Conservation (phyloP, 35 echinoderm and acorn worm genomes). For the Patiria miniata region DNA sequence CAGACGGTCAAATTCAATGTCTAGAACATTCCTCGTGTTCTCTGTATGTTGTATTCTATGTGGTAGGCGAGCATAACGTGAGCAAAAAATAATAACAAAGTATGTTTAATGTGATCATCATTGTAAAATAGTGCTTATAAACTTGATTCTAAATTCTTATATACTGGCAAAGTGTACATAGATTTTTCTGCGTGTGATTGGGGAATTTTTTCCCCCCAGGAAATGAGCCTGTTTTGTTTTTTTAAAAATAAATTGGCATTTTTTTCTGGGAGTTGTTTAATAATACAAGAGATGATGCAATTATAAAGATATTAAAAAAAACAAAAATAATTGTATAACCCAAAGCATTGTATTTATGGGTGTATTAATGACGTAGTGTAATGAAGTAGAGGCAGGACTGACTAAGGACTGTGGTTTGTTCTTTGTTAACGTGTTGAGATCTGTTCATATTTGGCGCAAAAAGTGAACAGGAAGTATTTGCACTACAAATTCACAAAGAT, state of each 20-base stretch:
- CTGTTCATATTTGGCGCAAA: too few species aligned
- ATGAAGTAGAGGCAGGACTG: too few species aligned
- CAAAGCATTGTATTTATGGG: too few species aligned
- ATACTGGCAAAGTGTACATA: slow-evolving; percentile 3
- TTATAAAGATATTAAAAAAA: background rate
- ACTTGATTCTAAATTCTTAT: background rate
- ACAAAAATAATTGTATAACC: background rate
- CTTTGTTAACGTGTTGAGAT: too few species aligned
- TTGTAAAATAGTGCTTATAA: background rate
- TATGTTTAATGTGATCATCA: background rate
- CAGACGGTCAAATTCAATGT: background rate
- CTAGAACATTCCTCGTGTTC: background rate
- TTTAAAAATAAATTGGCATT: background rate
- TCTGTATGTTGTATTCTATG: background rate
- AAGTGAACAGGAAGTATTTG: too few species aligned
- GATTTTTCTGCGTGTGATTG: background rate
- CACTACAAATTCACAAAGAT: too few species aligned
- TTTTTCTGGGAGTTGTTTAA: background rate
- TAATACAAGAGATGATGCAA: background rate
- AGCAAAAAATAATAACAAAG: background rate
- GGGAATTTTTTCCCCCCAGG: background rate
- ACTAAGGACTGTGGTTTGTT: too few species aligned
- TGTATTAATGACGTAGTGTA: too few species aligned
- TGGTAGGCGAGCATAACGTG: background rate
- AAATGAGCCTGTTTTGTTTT: background rate